Evolutionary conservation across 2,888 invertebrate genomes (phyloP), one percentile per base, ranked within the genome.

Genomic region (Masnerella sp.): DNA sequence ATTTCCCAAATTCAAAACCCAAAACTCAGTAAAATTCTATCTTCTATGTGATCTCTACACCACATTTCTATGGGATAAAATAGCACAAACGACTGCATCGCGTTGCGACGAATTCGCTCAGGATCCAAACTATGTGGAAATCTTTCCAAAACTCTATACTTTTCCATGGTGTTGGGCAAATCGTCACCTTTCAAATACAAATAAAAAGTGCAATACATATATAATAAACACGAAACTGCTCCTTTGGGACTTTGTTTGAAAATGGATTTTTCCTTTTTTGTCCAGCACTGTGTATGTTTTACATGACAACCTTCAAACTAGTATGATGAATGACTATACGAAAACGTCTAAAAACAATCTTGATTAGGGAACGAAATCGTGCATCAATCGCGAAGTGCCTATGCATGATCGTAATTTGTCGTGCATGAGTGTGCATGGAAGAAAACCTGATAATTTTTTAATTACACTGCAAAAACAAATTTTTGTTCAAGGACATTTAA

Each of bases 361-460:
- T 8, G 18, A 12, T 34, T 20, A 20, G 5, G 4, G 34, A 43
- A 45, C 45, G 45, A 22, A 45, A 12, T 34, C 58, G 11, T 59
- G 47, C 59, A 59, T 47, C 25, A 47, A 59, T 59, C 43, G 45
- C 38, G 18, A 59, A 59, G 59, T 59, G 59, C 59, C 59, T 59
- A 59, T 47, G 59, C 59, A 59, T 59, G 58, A 36, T 59, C n/a
- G n/a, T 25, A 22, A 34, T 18, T 22, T 28, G 15, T 45, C 43
- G 15, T 45, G 58, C 28, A 58, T 34, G 20, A 59, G 38, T 47
- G 22, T 45, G 58, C 58, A 32, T 34, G 42, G 58, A 43, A 11
- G 15, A 12, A 43, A 32, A 43, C 12, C 25, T n/a, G n/a, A 58
- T 40, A 2, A 20, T n/a, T n/a, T n/a, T n/a, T n/a, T n/a, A n/a